A percentile compares a stretch with the other conserved stretches of the same genome.
These are phyloP conservation scores for Festucalex cinctus DNA, from an alignment of 2,113 vertebrate genomes.

Conservation along the genomic window DNA sequence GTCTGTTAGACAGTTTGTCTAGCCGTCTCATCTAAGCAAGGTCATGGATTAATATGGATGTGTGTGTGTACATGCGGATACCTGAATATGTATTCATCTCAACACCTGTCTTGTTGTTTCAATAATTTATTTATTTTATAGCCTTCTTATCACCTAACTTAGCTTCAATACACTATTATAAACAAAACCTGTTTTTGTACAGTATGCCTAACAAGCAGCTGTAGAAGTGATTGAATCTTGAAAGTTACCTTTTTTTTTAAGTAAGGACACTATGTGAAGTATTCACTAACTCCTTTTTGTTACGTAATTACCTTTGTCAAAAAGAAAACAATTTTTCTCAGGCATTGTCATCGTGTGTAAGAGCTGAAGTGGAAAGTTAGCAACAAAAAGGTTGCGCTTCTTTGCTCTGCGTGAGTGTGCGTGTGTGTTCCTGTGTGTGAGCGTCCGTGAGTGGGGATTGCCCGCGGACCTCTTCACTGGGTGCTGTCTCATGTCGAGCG, in stretches of 20 bases:
- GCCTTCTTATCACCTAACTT: background rate
- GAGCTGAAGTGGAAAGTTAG: background rate
- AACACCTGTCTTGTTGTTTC: background rate
- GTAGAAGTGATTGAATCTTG: background rate
- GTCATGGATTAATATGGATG: too few species aligned
- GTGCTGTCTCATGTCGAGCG: conserved; percentile 63
- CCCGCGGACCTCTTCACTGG: conserved; percentile 50
- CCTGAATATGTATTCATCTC: background rate
- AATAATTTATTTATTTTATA: background rate
- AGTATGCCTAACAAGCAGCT: too few species aligned
- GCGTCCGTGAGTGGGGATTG: conserved; percentile 32
- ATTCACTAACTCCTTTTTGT: background rate
- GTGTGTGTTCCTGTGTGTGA: conserved; percentile 19
- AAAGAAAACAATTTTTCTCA: background rate
- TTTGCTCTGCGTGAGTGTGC: conserved; percentile 5
- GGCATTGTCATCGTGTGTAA: background rate
- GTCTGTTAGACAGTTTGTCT: too few species aligned
- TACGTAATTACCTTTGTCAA: background rate
- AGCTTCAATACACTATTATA: background rate
- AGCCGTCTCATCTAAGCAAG: too few species aligned
- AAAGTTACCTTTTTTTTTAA: background rate
- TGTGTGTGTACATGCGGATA: background rate
- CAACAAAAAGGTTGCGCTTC: background rate
- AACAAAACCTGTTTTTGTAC: too few species aligned
- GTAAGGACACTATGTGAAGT: background rate